Percentiles rank a stretch among this genome's conserved stretches.
Evolutionary conservation across 2,888 invertebrate genomes (phyloP).

Genomic region (Papilio protenor): DNA sequence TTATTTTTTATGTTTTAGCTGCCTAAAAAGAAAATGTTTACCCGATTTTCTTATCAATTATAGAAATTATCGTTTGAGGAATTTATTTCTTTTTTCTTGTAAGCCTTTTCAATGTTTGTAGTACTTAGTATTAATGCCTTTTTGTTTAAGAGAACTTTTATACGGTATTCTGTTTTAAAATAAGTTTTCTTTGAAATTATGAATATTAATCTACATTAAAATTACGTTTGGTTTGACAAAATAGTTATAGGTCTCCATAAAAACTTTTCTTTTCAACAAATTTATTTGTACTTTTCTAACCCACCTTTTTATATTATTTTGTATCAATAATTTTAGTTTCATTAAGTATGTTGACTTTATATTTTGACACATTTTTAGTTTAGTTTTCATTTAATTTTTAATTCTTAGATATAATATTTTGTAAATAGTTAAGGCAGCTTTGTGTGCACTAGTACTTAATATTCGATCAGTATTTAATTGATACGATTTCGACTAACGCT

Average conservation of each 20-base stretch:
- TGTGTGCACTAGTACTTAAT: slow-evolving; percentile 35
- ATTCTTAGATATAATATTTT: slow-evolving; percentile 22
- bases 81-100: neutral
- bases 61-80: neutral
- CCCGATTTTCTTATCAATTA: neutral
- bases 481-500: neutral
- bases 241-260: neutral
- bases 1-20: too few relatives aligned
- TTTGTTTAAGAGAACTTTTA: neutral
- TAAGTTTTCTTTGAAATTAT: neutral
- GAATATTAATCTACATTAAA: neutral
- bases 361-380: slow-evolving; percentile 1
- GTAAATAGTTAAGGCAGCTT: slow-evolving; percentile 38
- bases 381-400: slow-evolving; percentile 24
- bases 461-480: slow-evolving; percentile 36
- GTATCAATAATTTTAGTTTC: neutral
- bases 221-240: neutral
- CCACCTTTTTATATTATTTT: neutral
- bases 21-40: neutral
- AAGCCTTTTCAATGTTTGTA: neutral
- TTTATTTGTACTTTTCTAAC: neutral
- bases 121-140: too few relatives aligned
- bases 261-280: neutral
- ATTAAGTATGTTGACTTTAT: slow-evolving; percentile 20
- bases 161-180: neutral